Evolutionary conservation across 1,140 invertebrate species (phyloP), one percentile per base, ranked within the genome.

Genomic region (Carcinoscorpius rotundicauda): DNA sequence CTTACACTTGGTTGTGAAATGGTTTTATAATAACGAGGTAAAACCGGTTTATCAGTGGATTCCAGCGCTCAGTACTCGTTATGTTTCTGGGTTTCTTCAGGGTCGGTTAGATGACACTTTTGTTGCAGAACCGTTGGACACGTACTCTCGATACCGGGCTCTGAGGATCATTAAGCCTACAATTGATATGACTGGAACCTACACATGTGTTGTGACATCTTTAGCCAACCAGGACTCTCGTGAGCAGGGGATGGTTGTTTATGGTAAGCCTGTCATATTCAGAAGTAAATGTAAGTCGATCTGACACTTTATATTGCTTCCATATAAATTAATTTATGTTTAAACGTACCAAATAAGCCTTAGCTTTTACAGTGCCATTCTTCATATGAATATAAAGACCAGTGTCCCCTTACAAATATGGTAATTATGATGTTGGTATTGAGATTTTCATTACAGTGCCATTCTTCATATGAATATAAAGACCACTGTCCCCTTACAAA

Each of bases 21-120:
- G 87, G 87, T 89, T 83, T 75, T 85, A 87, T 73, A 85, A 86
- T 72, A 80, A 83, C 60, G 77, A 81, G 64, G 81, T 82, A 3
- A 77, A 81, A 60, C 81, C 82, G 11, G 83, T 88, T n/a, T 90
- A 89, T 74, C 87, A 90, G 76, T 91, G 87, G 87, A 88, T 89
- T 79, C 81, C 82, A 11, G 74, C 77, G 6, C 71, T 78, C 49
- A 80, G 80, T 62, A 70, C 66, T 64, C 86, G 87, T 3, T 81
- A 83, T 71, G 83, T 81, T 57, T 29, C 29, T 29, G 81, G 69
- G 79, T 79, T 84, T 4, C 76, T 86, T 52, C 81, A 83, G 68
- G 86, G 85, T 57, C 81, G 84, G 71, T 79, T 89, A 51, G 84
- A 89, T 73, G 74, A 88, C 67, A 79, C 81, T 66, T 87, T 87